These are phyloP conservation scores for Bergia sp. DNA, from an alignment of 92 coral and sea anemone species.

Conservation along the genomic window DNA sequence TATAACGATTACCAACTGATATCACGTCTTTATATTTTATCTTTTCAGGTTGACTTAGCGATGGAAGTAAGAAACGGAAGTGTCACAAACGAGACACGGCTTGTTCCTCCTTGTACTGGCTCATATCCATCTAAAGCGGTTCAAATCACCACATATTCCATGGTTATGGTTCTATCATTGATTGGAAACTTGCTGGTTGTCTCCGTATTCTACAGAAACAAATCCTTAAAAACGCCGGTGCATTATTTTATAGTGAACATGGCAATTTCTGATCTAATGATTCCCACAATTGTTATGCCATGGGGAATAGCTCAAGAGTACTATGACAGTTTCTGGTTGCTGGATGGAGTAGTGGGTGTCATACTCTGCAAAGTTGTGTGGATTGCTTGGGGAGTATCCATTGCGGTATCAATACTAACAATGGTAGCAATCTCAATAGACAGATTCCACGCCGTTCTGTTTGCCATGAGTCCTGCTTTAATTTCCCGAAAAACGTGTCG, in stretches of 20 bases:
- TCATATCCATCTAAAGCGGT: neutral
- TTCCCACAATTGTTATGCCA: conserved; percentile 14
- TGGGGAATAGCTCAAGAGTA: conserved; percentile 11
- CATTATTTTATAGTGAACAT: conserved; percentile 42
- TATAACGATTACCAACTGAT: too few relatives aligned
- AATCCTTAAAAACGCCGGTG: conserved; percentile 22
- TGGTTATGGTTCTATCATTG: conserved; percentile 10
- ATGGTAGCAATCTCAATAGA: conserved; percentile 24
- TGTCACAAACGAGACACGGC: neutral
- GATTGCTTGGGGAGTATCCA: conserved; percentile 8
- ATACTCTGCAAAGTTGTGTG: neutral
- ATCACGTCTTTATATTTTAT: neutral
- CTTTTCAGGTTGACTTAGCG: conserved; percentile 12
- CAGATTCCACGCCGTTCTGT: conserved; percentile 32
- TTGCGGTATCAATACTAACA: conserved; percentile 19
- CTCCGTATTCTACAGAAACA: conserved; percentile 33
- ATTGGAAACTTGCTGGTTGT: conserved; percentile 16
- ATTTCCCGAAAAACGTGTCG: conserved; percentile 26
- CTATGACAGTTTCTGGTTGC: neutral
- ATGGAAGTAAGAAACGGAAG: neutral
- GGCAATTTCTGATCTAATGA: conserved; percentile 28
- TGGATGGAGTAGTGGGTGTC: conserved; percentile 12
- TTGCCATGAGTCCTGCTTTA: conserved; percentile 28
- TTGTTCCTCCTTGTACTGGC: neutral
- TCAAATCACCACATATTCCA: neutral